phyloP scores from a whole-genome alignment of 2,113 vertebrate species.

The Abramis brama region DNA sequence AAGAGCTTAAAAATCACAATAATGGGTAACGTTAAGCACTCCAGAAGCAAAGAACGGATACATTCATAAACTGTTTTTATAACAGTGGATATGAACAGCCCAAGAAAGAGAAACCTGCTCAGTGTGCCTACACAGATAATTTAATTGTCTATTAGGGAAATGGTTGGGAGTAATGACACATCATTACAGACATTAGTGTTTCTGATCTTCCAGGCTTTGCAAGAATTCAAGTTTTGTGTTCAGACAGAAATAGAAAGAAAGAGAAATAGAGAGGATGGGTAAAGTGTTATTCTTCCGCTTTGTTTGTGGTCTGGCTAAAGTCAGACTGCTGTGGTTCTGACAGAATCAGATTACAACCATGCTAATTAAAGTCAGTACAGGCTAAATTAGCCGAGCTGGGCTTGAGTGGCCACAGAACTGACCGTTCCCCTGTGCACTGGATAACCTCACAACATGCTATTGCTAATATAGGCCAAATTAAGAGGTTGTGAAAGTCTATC shows the following conservation, averaged over 20 bases:
- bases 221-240: background rate
- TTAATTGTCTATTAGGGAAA: constrained; percentile 49
- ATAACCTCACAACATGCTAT: constrained; percentile 9
- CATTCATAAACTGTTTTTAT: constrained; percentile 44
- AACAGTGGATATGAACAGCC: constrained; percentile 19
- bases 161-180: constrained; percentile 32
- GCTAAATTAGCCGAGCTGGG: constrained; percentile 48
- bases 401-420: constrained; percentile 47
- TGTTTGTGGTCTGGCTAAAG: constrained; percentile 45
- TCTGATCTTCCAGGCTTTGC: constrained; percentile 5
- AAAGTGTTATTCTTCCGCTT: constrained; percentile 42
- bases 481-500: constrained; percentile 25
- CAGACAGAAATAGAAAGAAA: background rate
- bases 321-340: constrained; percentile 44
- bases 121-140: constrained; percentile 5
- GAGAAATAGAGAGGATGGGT: constrained; percentile 2
- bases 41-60: constrained; percentile 37
- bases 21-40: constrained; percentile 23
- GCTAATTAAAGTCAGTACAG: constrained; percentile 56
- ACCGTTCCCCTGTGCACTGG: constrained; percentile 24
- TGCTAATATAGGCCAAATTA: constrained; percentile 38
- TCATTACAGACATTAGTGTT: constrained; percentile 29
- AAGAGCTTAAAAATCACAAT: constrained; percentile 48
- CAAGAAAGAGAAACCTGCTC: constrained; percentile 23
- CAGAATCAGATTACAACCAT: constrained; percentile 55